Conservation (phyloP, 1,140 invertebrate genomes). For the Branchinecta lindahli region DNA sequence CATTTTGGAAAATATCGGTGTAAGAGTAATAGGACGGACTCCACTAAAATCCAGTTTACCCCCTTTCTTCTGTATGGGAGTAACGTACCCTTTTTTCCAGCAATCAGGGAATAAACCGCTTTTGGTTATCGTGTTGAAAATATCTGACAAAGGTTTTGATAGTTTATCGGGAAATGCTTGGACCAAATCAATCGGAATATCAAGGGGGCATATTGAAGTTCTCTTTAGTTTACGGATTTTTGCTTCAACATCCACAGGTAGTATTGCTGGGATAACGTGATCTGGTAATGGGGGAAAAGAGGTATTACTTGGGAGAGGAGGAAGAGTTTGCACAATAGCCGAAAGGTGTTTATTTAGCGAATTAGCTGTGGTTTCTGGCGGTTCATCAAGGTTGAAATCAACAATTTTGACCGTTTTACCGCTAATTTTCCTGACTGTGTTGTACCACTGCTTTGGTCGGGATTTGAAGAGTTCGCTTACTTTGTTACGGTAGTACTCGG, state of each 20-base stretch:
- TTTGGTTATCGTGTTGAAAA: background rate
- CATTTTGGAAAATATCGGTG: background rate
- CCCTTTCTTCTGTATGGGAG: background rate
- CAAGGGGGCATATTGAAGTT: background rate
- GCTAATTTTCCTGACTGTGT: background rate
- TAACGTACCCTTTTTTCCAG: conserved; percentile 3
- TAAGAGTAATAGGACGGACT: background rate
- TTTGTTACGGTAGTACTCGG: conserved; percentile 2
- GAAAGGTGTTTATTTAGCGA: conserved; percentile 3
- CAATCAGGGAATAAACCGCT: background rate
- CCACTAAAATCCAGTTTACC: background rate
- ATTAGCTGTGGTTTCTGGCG: background rate
- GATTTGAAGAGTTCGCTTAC: conserved; percentile 6
- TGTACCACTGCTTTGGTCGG: conserved; percentile 2
- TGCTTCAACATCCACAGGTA: too few species aligned
- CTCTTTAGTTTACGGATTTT: background rate
- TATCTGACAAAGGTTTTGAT: background rate
- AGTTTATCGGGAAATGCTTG: background rate
- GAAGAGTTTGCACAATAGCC: conserved; percentile 1
- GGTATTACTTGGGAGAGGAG: background rate
- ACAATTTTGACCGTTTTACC: conserved; percentile 2
- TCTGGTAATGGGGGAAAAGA: background rate
- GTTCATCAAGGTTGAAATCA: background rate
- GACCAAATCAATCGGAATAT: background rate
- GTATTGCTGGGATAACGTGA: too few species aligned